Base-by-base conservation (phyloP, 2,888 invertebrate species). In the Microctonus aethiopoides region DNA sequence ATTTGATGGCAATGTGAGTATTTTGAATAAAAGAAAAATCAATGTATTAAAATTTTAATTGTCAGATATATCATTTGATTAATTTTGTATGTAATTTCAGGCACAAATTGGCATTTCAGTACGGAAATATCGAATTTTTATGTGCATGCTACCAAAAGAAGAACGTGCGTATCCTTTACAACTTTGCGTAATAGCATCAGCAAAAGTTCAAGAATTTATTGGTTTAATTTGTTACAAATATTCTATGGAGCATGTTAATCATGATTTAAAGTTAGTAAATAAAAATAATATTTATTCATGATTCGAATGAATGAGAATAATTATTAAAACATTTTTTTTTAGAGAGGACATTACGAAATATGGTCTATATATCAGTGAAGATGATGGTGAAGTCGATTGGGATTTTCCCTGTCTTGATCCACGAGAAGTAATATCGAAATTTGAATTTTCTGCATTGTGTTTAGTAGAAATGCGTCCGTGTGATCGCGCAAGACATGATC, bases 361-460 rank as follows among this genome's bases (percentile, higher is more conserved):
- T 85, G 95, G 95, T 54, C 89, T 98, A 67, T 96, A 95, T 83
- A 96, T 98, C 85, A 97, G 96, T 29, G 98, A 98, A 87, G 98
- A 98, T 81, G 97, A 97, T 83, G 98, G 98, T 1, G 97, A 97
- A 87, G 94, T 96, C 2, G 97, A 97, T 86, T 91, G 91, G 87
- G 98, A 97, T 79, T 97, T 99, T 84, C 97, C 98, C 0, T 94
- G 94, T 77, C 88, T 99, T 11, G 97, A 97, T 83, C 90, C 93
- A 13, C 91, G 91, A 72, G 98, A 98, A 87, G 93, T 93, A 1
- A 94, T 98, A 77, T 93, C 94, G 0, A 98, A 98, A 87, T 98
- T 97, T 87, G 96, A 96, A 32, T 97, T 98, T 85, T 91, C 91
- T 11, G 94, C 94, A 78, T 89, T 98, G 13, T 97, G 97, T 5